These are phyloP conservation scores for Platycnemis pennipes DNA, from an alignment of 2,888 invertebrate species.

Conservation along the genomic window DNA sequence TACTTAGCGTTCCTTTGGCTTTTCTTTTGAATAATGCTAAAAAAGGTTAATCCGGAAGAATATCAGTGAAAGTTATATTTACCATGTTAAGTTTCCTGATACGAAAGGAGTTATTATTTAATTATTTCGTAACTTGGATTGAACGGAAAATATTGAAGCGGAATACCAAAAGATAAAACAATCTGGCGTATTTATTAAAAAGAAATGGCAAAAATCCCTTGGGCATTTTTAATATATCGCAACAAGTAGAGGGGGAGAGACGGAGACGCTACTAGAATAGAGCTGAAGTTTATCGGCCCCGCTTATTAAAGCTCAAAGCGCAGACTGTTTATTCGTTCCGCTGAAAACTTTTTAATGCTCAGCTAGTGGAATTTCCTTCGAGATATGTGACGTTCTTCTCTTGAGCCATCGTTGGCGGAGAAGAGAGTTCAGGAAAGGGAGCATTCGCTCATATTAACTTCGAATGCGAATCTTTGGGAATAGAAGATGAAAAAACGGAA, in stretches of 20 bases:
- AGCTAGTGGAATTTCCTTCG: slow-evolving; percentile 9
- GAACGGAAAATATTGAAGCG: too few relatives aligned
- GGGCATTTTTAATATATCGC: background rate
- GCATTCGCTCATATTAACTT: background rate
- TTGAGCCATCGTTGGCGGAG: background rate
- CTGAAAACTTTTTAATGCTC: slow-evolving; percentile 52
- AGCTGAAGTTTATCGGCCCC: background rate
- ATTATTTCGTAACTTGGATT: too few relatives aligned
- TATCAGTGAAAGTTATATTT: too few relatives aligned
- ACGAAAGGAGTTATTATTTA: too few relatives aligned
- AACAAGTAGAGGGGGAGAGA: background rate
- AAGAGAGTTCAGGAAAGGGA: background rate
- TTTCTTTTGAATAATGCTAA: too few relatives aligned
- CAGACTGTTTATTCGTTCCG: background rate
- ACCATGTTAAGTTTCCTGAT: too few relatives aligned
- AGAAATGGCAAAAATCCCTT: too few relatives aligned
- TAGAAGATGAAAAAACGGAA: background rate
- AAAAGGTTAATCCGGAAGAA: too few relatives aligned
- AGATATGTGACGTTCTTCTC: slow-evolving; percentile 28
- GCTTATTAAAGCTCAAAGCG: slow-evolving; percentile 32
- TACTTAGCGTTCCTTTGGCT: too few relatives aligned
- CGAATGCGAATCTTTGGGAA: background rate
- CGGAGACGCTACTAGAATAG: background rate
- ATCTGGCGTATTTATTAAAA: too few relatives aligned
- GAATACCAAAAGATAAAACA: background rate